Evolutionary conservation across 2,888 invertebrate genomes (phyloP), one percentile per base, ranked within the genome.

Genomic region (Papilio gigon): DNA sequence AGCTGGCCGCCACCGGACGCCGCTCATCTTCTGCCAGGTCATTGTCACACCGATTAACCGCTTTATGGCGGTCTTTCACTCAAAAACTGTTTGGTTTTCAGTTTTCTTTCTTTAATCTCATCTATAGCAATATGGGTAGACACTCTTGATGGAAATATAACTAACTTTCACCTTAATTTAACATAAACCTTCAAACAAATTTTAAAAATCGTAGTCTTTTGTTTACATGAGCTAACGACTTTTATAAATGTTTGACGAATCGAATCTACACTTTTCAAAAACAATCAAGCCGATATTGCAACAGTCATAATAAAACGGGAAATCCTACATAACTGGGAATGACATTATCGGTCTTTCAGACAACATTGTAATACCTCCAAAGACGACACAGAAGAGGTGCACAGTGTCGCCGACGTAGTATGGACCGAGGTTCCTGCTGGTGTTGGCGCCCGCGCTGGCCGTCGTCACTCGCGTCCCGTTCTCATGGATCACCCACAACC

Each of bases 371-470:
- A 93, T 93, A 97, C 97, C 97, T 91, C 97, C 97, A 77, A 95
- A 95, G 71, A 96, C 95, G 76, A 97, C 96, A 88, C 97, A 97
- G 76, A 96, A 95, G 74, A 97, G 95, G 82, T 95, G 95, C 71
- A 97, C 93, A 40, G 95, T 94, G 70, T 96, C 94, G 60, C 97
- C 97, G 84, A 97, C 95, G 85, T 95, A 96, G 92, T 96, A 97
- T 11, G 97, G 97, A 9, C 97, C 97, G 72, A 97, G 84, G 74
- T 85, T 84, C 62, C 83, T 80, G 71, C 90, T 91, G 58, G 80
- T 81, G 76, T 89, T 94, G 71, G 84, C 82, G 1, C 87, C 88
- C 4, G 81, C 78, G 73, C 94, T 94, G 78, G 96, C 95, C 80
- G 95, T 94, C 56, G 95, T 94, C 78, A 97, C 95, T 80, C 95